A percentile compares a stretch with the other conserved stretches of the same genome.
Conservation (phyloP, 2,888 invertebrate species). For the Patella caerulea region DNA sequence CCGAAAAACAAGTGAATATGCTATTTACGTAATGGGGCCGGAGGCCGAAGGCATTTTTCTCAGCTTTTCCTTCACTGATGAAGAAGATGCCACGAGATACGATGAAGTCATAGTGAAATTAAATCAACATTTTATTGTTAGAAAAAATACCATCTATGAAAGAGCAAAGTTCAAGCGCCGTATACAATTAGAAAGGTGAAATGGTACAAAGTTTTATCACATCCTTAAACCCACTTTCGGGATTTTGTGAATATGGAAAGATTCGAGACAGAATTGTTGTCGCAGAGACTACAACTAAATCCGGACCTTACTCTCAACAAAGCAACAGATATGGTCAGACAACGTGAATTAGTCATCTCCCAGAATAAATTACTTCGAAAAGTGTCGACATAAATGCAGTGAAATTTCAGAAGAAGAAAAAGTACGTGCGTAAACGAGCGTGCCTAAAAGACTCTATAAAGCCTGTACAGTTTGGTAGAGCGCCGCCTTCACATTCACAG, state of each 20-base stretch:
- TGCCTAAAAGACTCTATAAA: too few relatives aligned
- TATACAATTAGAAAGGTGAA: too few relatives aligned
- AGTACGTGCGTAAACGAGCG: too few relatives aligned
- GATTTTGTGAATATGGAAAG: background rate
- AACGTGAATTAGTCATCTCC: too few relatives aligned
- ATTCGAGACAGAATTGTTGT: background rate
- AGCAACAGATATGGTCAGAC: too few relatives aligned
- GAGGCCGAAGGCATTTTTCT: background rate
- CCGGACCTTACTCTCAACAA: background rate
- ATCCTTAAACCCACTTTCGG: too few relatives aligned
- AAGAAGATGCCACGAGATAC: background rate
- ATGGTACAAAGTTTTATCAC: too few relatives aligned
- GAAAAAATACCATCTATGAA: background rate
- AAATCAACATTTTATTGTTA: background rate
- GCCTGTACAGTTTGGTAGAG: too few relatives aligned
- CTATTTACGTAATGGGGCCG: background rate
- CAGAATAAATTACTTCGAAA: too few relatives aligned
- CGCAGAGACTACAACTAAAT: background rate
- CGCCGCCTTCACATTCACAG: too few relatives aligned
- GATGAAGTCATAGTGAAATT: background rate
- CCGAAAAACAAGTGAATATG: background rate
- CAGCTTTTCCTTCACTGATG: background rate
- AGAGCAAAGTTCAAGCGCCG: background rate
- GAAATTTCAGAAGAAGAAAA: too few relatives aligned
- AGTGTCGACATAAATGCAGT: too few relatives aligned